These are phyloP conservation scores for Cynaeus angustus DNA, from an alignment of 2,888 invertebrate genomes.

Conservation along the genomic window DNA sequence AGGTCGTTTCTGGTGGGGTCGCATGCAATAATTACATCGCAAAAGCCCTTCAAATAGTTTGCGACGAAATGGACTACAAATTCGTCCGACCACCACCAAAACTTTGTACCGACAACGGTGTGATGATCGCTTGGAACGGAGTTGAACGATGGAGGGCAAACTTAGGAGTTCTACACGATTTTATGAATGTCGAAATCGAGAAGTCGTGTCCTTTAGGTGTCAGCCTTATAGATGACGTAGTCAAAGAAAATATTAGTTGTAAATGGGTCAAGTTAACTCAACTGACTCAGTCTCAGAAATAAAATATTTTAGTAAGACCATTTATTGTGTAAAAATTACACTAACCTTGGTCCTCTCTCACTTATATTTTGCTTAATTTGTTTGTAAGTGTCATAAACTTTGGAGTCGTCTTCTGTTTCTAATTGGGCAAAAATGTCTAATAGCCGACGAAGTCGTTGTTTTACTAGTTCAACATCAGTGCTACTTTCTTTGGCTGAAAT, in stretches of 20 bases:
- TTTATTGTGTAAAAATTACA: conserved; percentile 65
- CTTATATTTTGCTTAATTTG: conserved; percentile 71
- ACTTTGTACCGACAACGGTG: conserved; percentile 97
- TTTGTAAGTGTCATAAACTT: conserved; percentile 72
- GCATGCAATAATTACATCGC: conserved; percentile 93
- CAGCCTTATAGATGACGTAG: conserved; percentile 76
- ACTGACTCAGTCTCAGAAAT: conserved; percentile 52
- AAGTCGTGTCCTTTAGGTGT: conserved; percentile 78
- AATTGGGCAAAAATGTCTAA: conserved; percentile 79
- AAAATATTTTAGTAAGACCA: conserved; percentile 41
- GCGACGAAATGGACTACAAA: conserved; percentile 78
- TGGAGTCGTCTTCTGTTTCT: conserved; percentile 71
- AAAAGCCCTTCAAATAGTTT: conserved; percentile 80
- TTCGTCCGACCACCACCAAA: conserved; percentile 85
- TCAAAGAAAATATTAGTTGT: conserved; percentile 74
- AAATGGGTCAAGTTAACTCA: conserved; percentile 71
- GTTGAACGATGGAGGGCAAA: conserved; percentile 79
- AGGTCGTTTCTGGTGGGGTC: conserved; percentile 96
- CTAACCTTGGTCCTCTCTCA: conserved; percentile 76
- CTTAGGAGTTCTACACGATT: conserved; percentile 33
- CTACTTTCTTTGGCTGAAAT: conserved; percentile 80
- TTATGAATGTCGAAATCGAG: conserved; percentile 70
- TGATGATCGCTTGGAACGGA: conserved; percentile 99
- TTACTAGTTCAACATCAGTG: conserved; percentile 76
- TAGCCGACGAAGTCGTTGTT: conserved; percentile 76